Conservation (phyloP, 2,113 vertebrate species). For the Saimiri boliviensis region DNA sequence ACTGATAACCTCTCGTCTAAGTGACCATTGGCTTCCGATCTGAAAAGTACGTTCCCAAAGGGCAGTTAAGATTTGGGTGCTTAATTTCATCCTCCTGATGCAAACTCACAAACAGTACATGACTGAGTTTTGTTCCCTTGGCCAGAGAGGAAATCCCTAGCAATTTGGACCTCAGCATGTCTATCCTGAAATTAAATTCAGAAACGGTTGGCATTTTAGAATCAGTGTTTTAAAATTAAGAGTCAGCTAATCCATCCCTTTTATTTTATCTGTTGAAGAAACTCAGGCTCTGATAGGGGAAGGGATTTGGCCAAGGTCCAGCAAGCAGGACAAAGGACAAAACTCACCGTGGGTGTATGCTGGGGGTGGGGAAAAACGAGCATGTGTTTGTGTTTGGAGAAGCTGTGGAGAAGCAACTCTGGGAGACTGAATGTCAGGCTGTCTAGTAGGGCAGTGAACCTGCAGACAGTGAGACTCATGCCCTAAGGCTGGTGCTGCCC, state of each 20-base stretch:
- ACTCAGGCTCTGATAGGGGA: not conserved
- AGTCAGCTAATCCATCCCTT: conserved; percentile 31
- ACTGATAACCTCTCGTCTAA: conserved; percentile 4
- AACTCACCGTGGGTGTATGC: not conserved
- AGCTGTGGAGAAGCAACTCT: not conserved
- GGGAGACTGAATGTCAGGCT: not conserved
- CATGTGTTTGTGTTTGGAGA: not conserved
- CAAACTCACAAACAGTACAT: not conserved
- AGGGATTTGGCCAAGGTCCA: not conserved
- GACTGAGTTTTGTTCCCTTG: not conserved
- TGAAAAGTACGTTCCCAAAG: not conserved
- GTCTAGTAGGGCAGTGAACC: not conserved
- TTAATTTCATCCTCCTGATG: not conserved
- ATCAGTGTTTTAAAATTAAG: conserved; percentile 31
- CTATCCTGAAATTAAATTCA: conserved; percentile 51
- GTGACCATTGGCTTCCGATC: not conserved
- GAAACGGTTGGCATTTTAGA: conserved; percentile 47
- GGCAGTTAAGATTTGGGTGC: not conserved
- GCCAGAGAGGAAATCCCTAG: conserved; percentile 33
- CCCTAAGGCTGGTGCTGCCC: not conserved
- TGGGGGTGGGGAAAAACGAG: not conserved
- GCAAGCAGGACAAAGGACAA: not conserved
- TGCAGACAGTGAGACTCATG: not conserved
- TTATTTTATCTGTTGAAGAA: conserved; percentile 61
- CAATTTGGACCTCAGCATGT: not conserved